A percentile compares a stretch with the other conserved stretches of the same genome.
Conservation (phyloP, 2,797 vertebrate genomes). For the Petrocephalus sullivani region DNA sequence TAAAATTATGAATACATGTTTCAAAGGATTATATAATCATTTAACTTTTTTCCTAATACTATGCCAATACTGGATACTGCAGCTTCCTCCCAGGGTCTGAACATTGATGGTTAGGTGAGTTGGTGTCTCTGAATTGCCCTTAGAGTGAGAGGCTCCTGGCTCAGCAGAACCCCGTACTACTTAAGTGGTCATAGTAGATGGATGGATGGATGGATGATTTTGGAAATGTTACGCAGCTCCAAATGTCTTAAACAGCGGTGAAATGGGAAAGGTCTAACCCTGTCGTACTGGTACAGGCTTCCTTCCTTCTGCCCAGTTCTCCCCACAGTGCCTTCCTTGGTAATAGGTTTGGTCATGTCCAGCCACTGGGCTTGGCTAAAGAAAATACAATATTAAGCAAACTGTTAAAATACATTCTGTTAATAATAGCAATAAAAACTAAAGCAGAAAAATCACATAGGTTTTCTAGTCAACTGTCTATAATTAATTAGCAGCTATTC, state of each 20-base stretch:
- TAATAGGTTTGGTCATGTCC: slow-evolving; percentile 87
- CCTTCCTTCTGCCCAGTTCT: slow-evolving; percentile 70
- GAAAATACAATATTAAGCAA: slow-evolving; percentile 30
- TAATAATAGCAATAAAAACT: not conserved
- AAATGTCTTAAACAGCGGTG: not conserved
- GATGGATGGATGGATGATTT: not conserved
- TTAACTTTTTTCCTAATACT: not conserved
- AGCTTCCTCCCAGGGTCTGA: not conserved
- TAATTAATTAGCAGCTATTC: not conserved
- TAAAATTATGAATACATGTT: not conserved
- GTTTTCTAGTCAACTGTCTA: not conserved
- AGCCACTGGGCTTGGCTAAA: slow-evolving; percentile 60
- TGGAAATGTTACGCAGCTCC: not conserved
- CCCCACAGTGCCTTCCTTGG: slow-evolving; percentile 78
- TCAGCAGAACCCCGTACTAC: not conserved
- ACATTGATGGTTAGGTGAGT: not conserved
- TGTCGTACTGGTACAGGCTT: slow-evolving; percentile 68
- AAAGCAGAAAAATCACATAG: not conserved
- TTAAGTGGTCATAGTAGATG: not conserved
- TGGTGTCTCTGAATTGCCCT: not conserved
- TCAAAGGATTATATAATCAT: not conserved
- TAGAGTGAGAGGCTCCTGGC: not conserved
- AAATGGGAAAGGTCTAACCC: slow-evolving; percentile 58
- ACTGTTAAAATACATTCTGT: not conserved
- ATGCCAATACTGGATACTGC: not conserved